Conservation (phyloP, 2,888 invertebrate genomes). For the Tachystola acroxantha region DNA sequence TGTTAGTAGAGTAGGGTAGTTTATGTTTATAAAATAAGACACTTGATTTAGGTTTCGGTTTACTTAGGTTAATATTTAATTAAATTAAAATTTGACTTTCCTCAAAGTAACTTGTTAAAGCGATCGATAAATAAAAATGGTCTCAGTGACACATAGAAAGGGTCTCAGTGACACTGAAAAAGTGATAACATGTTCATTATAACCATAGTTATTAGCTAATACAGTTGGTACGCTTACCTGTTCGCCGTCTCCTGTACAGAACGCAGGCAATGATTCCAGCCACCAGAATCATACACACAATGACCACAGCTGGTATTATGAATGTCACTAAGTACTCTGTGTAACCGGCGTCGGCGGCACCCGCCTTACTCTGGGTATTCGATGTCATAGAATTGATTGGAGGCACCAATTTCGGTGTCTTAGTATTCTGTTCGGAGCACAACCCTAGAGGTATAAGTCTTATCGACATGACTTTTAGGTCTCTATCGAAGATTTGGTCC, state of each 20-base stretch:
- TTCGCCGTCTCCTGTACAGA: conserved; percentile 88
- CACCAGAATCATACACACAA: conserved; percentile 91
- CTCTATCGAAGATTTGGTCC: conserved; percentile 82
- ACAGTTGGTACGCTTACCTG: conserved; percentile 86
- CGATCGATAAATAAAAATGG: too few relatives aligned
- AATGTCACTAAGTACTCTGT: conserved; percentile 87
- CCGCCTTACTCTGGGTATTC: conserved; percentile 43
- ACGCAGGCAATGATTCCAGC: conserved; percentile 93
- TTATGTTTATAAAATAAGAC: too few relatives aligned
- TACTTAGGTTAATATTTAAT: too few relatives aligned
- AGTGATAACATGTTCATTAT: too few relatives aligned
- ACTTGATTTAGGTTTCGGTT: too few relatives aligned
- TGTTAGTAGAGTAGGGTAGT: too few relatives aligned
- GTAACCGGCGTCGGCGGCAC: conserved; percentile 28
- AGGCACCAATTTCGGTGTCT: conserved; percentile 41
- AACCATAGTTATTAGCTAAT: too few relatives aligned
- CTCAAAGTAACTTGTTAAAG: too few relatives aligned
- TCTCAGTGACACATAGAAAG: too few relatives aligned
- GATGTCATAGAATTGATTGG: conserved; percentile 33
- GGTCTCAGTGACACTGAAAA: too few relatives aligned
- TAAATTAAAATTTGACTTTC: too few relatives aligned
- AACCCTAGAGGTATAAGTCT: conserved; percentile 79
- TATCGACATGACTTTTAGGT: conserved; percentile 83
- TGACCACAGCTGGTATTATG: conserved; percentile 92
- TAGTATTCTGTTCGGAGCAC: conserved; percentile 73